Conservation (phyloP, 2,113 vertebrate genomes). For the Tupaia tana region DNA sequence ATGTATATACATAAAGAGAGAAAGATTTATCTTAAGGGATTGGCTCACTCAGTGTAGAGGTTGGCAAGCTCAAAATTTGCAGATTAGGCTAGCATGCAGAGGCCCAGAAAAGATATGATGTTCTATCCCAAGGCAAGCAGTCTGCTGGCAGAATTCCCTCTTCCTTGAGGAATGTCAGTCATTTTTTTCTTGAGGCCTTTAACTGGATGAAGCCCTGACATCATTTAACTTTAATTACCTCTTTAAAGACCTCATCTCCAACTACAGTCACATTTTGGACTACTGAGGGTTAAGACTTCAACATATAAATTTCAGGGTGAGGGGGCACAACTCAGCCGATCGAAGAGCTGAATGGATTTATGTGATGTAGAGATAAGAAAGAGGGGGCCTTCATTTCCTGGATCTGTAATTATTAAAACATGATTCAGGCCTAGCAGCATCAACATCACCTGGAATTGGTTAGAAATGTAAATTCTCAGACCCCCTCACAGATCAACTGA, state of each 20-base stretch:
- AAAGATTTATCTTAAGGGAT: background rate
- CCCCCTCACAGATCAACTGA: rapidly evolving
- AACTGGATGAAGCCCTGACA: background rate
- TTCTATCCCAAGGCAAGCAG: rapidly evolving
- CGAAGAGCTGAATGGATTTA: background rate
- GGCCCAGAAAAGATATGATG: background rate
- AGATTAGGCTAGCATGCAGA: background rate
- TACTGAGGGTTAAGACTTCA: background rate
- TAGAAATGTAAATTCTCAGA: background rate
- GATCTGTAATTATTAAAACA: background rate
- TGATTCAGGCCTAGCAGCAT: background rate
- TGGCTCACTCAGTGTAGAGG: background rate
- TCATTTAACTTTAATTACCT: background rate
- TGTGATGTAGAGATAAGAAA: background rate
- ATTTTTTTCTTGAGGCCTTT: background rate
- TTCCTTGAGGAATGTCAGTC: background rate
- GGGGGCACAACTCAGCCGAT: background rate
- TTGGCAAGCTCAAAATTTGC: background rate
- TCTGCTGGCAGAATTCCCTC: no score
- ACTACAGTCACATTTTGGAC: background rate
- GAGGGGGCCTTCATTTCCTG: background rate
- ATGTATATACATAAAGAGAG: background rate
- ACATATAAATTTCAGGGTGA: background rate
- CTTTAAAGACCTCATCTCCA: background rate
- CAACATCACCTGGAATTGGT: background rate